Evolutionary conservation across 2,888 invertebrate genomes (phyloP), one percentile per base, ranked within the genome.

Genomic region (Drosophila picticornis): DNA sequence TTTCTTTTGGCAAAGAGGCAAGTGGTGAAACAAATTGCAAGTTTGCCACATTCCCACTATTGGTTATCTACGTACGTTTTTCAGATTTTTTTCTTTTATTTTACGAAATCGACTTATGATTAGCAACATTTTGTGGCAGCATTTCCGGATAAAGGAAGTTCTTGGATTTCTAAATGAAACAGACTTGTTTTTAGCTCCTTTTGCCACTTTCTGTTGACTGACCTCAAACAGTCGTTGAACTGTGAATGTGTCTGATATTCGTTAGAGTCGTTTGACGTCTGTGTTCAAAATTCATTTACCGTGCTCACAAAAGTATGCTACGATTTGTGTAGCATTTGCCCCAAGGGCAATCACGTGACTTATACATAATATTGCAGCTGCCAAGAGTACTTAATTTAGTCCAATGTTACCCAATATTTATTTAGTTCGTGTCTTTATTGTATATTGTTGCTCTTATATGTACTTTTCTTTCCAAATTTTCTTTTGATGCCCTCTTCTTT

Each of bases 121-220:
- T 71, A 71, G 48, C 61, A 72, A 76, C 31, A 68, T 76, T 77
- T 64, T 63, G 32, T 36, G 36, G 31, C 51, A 73, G 62, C 77
- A 77, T 74, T 77, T 78, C 78, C 77, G 73, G 16, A 25, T 34
- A 58, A 61, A 27, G 56, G 61, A 71, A 71, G 48, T 55, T 61
- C 51, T 31, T 32, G 27, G 51, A 46, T 59, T 25, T 29, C 50
- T 56, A 50, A 58, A 57, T 58, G 27, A 25, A 55, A 64, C 29
- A 22, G 25, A 22, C 22, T 36, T 55, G 19, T 55, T 58, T 32
- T 48, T 34, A 2, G 7, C 11, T 27, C n/a, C 32, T 43, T 36
- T 27, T 29, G 6, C 10, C 10, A 4, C 11, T 19, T 34, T 25
- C 34, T 56, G 38, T 56, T 38, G 56, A 46, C 36, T 58, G 46